Evolutionary conservation across 1,140 invertebrate species (phyloP).

Genomic region (Melanaphis sacchari): DNA sequence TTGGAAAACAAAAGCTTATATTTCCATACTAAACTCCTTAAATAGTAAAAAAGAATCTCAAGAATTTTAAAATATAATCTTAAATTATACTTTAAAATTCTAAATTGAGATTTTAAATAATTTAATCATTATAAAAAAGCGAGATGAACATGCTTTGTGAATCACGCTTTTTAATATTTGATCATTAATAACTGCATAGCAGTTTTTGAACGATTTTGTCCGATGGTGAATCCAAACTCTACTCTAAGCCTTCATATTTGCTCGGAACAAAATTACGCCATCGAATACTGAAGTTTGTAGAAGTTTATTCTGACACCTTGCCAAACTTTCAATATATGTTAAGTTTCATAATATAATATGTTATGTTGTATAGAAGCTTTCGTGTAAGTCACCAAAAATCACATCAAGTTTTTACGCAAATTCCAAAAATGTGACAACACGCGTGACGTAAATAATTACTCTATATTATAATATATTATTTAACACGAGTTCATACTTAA

Average conservation of each 20-base stretch:
- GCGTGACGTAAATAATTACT: neutral
- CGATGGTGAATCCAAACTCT: neutral
- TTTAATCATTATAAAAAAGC: too few species aligned
- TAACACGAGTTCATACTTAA: neutral
- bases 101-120: too few species aligned
- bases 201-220: neutral
- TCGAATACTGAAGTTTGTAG: neutral
- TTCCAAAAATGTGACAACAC: neutral
- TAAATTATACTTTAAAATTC: too few species aligned
- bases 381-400: neutral
- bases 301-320: neutral
- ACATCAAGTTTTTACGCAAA: neutral
- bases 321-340: neutral
- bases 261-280: neutral
- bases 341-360: neutral
- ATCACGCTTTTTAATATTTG: too few species aligned
- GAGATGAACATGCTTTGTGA: too few species aligned
- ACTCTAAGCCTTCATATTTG: neutral
- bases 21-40: too few species aligned
- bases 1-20: too few species aligned
- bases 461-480: too few species aligned
- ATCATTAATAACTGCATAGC: too few species aligned
- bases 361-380: neutral
- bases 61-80: too few species aligned
- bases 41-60: too few species aligned